These are phyloP conservation scores for Cepaea hortensis DNA, from an alignment of 2,888 invertebrate species.

Conservation along the genomic window DNA sequence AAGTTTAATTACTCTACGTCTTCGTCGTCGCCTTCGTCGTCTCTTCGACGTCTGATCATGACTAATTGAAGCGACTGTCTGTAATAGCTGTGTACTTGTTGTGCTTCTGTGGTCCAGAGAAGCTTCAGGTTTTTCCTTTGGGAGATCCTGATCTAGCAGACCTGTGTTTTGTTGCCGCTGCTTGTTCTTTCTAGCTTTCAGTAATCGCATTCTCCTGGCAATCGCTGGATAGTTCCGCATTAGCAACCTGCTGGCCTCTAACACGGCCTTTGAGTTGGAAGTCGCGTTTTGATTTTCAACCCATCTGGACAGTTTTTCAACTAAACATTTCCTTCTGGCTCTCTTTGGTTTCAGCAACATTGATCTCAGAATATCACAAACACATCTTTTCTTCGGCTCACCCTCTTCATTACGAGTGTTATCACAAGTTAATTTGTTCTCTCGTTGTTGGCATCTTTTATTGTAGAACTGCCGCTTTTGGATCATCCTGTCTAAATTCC, in stretches of 20 bases:
- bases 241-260: not conserved
- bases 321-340: constrained; percentile 23
- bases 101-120: not conserved
- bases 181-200: not conserved
- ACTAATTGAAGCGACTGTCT: too few relatives aligned
- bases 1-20: constrained; percentile 7
- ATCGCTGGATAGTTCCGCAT: constrained; percentile 7
- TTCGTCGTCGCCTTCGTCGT: not conserved
- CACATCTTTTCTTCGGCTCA: not conserved
- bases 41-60: not conserved
- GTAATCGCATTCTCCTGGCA: not conserved
- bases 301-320: constrained; percentile 20
- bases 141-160: not conserved
- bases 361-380: constrained; percentile 24
- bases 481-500: constrained; percentile 18
- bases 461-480: not conserved
- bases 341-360: constrained; percentile 16
- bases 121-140: not conserved
- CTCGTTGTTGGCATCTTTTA: not conserved
- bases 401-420: too few relatives aligned
- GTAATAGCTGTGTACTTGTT: not conserved
- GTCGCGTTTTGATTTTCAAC: not conserved
- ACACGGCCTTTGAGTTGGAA: not conserved
- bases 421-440: not conserved
- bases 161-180: not conserved